Conservation (phyloP, 2,113 vertebrate genomes). For the Climacteris rufus region DNA sequence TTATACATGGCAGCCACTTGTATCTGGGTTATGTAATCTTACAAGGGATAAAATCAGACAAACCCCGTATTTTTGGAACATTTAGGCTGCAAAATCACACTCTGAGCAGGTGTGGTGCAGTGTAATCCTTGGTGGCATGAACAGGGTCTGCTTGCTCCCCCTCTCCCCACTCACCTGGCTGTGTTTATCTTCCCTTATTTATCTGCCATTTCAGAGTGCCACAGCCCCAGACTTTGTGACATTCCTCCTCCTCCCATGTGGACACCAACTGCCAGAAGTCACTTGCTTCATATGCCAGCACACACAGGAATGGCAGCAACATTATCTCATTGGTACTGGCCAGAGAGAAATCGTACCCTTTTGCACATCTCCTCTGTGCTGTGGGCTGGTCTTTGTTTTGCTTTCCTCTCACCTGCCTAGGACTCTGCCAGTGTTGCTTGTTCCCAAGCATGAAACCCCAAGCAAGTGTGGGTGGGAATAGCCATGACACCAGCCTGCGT, state of each 20-base stretch:
- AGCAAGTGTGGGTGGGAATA: rapidly evolving
- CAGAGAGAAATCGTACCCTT: not conserved
- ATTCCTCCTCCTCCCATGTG: not conserved
- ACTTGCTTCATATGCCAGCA: not conserved
- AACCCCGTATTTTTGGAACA: not conserved
- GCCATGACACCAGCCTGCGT: not conserved
- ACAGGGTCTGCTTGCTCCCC: not conserved
- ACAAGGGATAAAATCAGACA: not conserved
- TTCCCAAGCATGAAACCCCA: not conserved
- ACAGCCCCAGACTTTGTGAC: rapidly evolving
- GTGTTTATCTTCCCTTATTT: not conserved
- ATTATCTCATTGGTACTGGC: not conserved
- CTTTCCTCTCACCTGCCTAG: not conserved
- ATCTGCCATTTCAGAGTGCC: rapidly evolving
- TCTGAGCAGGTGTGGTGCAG: not conserved
- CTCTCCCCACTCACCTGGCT: rapidly evolving
- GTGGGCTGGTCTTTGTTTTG: not conserved
- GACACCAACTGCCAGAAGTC: not conserved
- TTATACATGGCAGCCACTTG: rapidly evolving
- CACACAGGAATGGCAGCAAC: not conserved
- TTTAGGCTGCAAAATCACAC: not conserved
- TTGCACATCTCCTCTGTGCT: rapidly evolving
- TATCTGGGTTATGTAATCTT: not conserved
- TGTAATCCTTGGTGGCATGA: not conserved
- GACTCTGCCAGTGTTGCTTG: not conserved